Evolutionary conservation across 2,888 invertebrate species (phyloP), one percentile per base, ranked within the genome.

Genomic region (Rhagium mordax): DNA sequence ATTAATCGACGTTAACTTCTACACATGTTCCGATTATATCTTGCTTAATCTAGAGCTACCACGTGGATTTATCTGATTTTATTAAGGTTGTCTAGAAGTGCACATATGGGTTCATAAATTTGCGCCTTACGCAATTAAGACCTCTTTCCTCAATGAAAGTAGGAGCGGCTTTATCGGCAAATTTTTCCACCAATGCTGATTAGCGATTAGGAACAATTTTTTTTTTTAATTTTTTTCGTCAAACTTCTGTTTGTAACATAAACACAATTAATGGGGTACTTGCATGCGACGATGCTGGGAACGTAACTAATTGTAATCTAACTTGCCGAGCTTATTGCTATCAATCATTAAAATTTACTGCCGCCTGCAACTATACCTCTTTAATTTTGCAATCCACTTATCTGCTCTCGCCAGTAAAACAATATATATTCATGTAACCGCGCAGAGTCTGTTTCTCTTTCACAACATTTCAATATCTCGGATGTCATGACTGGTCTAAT

Each of bases 1-100:
- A 65, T 65, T 65, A 65, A 53, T 53, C 55, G 66, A 16, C 66
- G 41, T 41, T 10, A 33, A 10, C 16, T 27, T 55, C 53, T 33
- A 66, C 66, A 66, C 66, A 66, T 66, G 66, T 66, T 55, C 66
- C 6, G 66, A 53, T 55, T 33, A 18, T 53, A 66, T 66, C 66
- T 29, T 41, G 16, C 20, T 55, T 66, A 55, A 66, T 66, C 66
- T 66, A 55, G 21, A 41, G 55, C 55, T 48, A 41, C 66, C 66
- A 33, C 41, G 55, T 21, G 41, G 66, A 53, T 66, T 55, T 41
- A 53, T 66, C 55, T 5, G 21, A 57, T 67, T 67, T 67, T 67
- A 67, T 67, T 67, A 67, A 67, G 67, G 47, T 47, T 47, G 57
- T 67, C 29, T 21, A 67, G n/a, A 29, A 33, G 49, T 16, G 15